Conservation (phyloP, 2,888 invertebrate genomes). For the Synanthedon tipuliformis region DNA sequence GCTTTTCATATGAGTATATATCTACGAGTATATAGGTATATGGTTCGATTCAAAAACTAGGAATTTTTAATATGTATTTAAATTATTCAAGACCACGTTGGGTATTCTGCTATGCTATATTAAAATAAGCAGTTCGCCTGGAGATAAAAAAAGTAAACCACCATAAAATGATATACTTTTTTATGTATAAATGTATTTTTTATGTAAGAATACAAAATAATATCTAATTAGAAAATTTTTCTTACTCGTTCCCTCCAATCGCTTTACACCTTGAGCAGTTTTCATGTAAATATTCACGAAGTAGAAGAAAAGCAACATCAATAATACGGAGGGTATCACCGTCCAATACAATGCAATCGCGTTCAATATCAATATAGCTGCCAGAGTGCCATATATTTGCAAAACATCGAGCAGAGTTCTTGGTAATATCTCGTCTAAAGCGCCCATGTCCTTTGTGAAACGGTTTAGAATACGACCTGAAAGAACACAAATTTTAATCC, state of each 20-base stretch:
- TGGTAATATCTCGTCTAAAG: slow-evolving; percentile 82
- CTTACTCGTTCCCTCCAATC: slow-evolving; percentile 74
- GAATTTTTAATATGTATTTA: too few species aligned
- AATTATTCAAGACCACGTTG: too few species aligned
- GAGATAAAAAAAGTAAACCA: too few species aligned
- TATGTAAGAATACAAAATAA: background rate
- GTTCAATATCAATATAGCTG: slow-evolving; percentile 72
- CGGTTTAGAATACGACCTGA: slow-evolving; percentile 78
- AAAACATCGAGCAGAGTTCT: slow-evolving; percentile 76
- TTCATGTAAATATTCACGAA: slow-evolving; percentile 74
- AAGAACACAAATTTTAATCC: slow-evolving; percentile 4
- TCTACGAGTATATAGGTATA: too few species aligned
- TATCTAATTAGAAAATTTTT: slow-evolving; percentile 7
- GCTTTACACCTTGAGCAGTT: slow-evolving; percentile 77
- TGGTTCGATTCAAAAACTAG: too few species aligned
- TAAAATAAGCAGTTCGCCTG: too few species aligned
- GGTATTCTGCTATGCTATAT: too few species aligned
- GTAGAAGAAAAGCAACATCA: slow-evolving; percentile 68
- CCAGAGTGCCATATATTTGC: slow-evolving; percentile 62
- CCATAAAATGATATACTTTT: background rate
- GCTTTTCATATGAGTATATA: too few species aligned
- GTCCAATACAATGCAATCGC: slow-evolving; percentile 73
- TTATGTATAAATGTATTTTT: too few species aligned
- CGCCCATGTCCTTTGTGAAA: slow-evolving; percentile 88
- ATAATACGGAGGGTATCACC: slow-evolving; percentile 66